Percentiles rank a stretch among this genome's conserved stretches.
phyloP scores from a whole-genome alignment of 2,113 vertebrate genomes.

The Ceyx margarethae region DNA sequence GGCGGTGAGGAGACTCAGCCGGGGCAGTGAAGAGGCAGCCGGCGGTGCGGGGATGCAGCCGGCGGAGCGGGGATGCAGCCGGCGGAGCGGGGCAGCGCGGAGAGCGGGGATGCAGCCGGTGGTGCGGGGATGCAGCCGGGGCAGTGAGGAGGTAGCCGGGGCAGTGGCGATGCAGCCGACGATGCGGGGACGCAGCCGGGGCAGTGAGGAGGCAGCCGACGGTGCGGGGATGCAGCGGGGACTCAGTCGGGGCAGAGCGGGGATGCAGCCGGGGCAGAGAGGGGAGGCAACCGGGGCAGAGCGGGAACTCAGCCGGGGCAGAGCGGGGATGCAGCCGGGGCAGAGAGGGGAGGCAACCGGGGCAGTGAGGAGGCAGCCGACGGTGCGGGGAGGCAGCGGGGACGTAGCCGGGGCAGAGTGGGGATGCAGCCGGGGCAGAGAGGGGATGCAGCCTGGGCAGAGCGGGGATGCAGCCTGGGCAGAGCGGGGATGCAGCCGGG shows the following conservation, averaged over 20 bases:
- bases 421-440: not conserved
- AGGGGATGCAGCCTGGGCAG: not conserved
- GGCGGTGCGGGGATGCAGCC: not conserved
- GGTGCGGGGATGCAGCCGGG: too few relatives aligned
- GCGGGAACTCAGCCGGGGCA: not conserved
- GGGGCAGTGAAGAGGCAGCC: not conserved
- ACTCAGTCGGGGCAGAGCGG: not conserved
- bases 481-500: not conserved
- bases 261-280: not conserved
- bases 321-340: not conserved
- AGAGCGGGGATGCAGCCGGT: not conserved
- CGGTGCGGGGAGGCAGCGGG: not conserved
- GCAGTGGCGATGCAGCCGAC: too few relatives aligned
- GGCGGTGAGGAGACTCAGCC: not conserved
- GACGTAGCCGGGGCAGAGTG: too few relatives aligned
- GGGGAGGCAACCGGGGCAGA: too few relatives aligned
- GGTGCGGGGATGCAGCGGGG: not conserved
- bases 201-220: not conserved
- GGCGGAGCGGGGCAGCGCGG: not conserved
- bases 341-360: not conserved
- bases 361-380: not conserved
- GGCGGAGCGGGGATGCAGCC: not conserved
- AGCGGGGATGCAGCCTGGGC: not conserved
- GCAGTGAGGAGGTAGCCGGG: not conserved
- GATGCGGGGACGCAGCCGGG: not conserved